Base-by-base conservation (phyloP, 2,888 invertebrate genomes). In the Metacarcinus magister region DNA sequence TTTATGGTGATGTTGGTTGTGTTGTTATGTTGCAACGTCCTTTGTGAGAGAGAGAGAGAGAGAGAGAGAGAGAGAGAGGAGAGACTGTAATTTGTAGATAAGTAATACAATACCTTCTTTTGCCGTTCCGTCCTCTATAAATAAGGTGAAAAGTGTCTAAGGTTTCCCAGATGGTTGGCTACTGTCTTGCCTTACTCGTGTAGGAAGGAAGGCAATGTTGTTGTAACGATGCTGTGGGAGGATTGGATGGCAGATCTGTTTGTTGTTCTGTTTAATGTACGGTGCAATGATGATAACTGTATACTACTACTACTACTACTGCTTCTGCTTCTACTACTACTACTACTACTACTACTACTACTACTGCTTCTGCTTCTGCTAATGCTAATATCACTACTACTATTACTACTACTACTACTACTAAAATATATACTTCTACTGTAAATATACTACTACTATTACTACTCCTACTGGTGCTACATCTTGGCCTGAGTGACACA, bases 11-110 rank as follows among this genome's bases (percentile, higher is more conserved):
- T 54, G 10, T 16, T 54, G n/a, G n/a, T n/a, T n/a, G n/a, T n/a
- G n/a, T n/a, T n/a, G n/a, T n/a, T n/a, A n/a, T n/a, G n/a, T n/a
- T n/a, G n/a, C n/a, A n/a, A n/a, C n/a, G n/a, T n/a, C n/a, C n/a
- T n/a, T n/a, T n/a, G 46, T n/a, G 93, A 46, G 48, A 93, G 93
- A 28, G 46, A 32, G 39, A 67, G 67, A 82, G 44, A 91, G 91
- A 91, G 91, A 44, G 91, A 39, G 43, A 43, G 7, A 16, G 91
- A 2, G 39, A n/a, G 2, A 2, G 91, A 8, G 87, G 87, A n/a
- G 13, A 87, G n/a, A 32, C 3, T 39, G 87, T 39, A 87, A 39
- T 28, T 13, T 13, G 87, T 87, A 28, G 87, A 87, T 28, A 19
- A 87, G 87, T 39, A 39, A 87, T 10, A 87, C 13, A 54, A 87